These are phyloP conservation scores for Drosophila kuntzei DNA, from an alignment of 2,888 invertebrate genomes.

Conservation along the genomic window DNA sequence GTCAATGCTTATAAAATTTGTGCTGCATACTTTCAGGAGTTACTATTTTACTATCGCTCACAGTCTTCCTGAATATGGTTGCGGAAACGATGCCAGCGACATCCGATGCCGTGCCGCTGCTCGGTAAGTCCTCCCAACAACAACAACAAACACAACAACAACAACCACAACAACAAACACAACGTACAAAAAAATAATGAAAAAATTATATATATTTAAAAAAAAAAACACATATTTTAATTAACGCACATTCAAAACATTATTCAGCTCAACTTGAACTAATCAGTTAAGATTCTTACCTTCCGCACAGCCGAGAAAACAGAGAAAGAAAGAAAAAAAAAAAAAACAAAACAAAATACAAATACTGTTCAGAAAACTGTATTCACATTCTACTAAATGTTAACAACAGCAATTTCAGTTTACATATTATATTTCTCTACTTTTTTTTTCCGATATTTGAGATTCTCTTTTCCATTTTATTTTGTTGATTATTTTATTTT, in stretches of 20 bases:
- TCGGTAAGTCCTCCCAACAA: slow-evolving; percentile 87
- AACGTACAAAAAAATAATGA: neutral
- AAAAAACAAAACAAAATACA: neutral
- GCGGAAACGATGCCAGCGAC: slow-evolving; percentile 99
- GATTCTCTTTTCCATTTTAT: slow-evolving; percentile 6
- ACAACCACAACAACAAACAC: neutral
- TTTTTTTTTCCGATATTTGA: neutral
- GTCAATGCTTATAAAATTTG: slow-evolving; percentile 23
- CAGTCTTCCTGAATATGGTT: slow-evolving; percentile 99
- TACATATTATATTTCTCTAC: neutral
- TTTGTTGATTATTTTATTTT: slow-evolving; percentile 5
- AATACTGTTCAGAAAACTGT: slow-evolving; percentile 10
- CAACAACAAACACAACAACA: neutral
- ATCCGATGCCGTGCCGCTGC: slow-evolving; percentile 95
- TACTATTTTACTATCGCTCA: slow-evolving; percentile 98
- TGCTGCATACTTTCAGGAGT: slow-evolving; percentile 89
- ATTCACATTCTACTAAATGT: slow-evolving; percentile 28
- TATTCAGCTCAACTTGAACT: slow-evolving; percentile 47
- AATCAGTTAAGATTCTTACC: slow-evolving; percentile 67
- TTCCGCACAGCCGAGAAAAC: slow-evolving; percentile 61
- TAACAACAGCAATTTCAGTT: slow-evolving; percentile 13
- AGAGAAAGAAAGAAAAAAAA: slow-evolving; percentile 10
- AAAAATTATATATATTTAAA: neutral
- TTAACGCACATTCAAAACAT: slow-evolving; percentile 51
- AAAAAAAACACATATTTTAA: slow-evolving; percentile 17